Conservation (phyloP, 2,797 vertebrate genomes). For the Furcifer pardalis region DNA sequence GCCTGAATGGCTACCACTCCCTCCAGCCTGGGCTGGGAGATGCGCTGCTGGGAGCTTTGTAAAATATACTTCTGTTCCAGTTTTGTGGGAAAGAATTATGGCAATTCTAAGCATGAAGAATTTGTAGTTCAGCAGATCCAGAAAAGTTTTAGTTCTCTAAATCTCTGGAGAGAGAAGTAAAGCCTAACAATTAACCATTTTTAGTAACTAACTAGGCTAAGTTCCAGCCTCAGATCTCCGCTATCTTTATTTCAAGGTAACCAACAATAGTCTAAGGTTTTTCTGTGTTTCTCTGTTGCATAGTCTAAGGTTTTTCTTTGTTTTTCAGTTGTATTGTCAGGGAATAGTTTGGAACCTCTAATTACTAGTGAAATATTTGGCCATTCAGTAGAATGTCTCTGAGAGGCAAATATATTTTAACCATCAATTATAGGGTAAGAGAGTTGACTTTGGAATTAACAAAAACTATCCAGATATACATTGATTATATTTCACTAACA, state of each 20-base stretch:
- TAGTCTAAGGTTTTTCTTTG: neutral
- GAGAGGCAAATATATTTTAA: constrained; percentile 58
- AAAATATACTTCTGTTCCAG: too few relatives aligned
- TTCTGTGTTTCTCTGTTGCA: constrained; percentile 1
- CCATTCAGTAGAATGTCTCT: constrained; percentile 24
- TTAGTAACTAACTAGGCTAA: neutral
- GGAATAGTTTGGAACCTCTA: neutral
- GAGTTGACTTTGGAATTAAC: constrained; percentile 57
- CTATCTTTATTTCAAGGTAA: neutral
- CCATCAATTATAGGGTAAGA: constrained; percentile 53
- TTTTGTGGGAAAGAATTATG: too few relatives aligned
- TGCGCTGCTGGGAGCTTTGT: too few relatives aligned
- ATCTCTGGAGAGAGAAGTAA: neutral
- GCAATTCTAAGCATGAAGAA: too few relatives aligned
- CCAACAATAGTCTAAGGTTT: neutral
- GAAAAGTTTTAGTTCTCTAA: too few relatives aligned
- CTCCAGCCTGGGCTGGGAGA: too few relatives aligned
- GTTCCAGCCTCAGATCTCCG: neutral
- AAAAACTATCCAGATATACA: constrained; percentile 73
- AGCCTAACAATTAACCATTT: neutral
- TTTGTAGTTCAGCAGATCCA: too few relatives aligned
- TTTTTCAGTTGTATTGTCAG: constrained; percentile 13
- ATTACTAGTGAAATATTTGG: constrained; percentile 23
- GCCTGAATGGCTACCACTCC: too few relatives aligned
- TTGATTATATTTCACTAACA: constrained; percentile 86